A percentile compares a stretch with the other conserved stretches of the same genome.
These are phyloP conservation scores for Arctopsyche grandis DNA, from an alignment of 1,140 invertebrate genomes.

Conservation along the genomic window DNA sequence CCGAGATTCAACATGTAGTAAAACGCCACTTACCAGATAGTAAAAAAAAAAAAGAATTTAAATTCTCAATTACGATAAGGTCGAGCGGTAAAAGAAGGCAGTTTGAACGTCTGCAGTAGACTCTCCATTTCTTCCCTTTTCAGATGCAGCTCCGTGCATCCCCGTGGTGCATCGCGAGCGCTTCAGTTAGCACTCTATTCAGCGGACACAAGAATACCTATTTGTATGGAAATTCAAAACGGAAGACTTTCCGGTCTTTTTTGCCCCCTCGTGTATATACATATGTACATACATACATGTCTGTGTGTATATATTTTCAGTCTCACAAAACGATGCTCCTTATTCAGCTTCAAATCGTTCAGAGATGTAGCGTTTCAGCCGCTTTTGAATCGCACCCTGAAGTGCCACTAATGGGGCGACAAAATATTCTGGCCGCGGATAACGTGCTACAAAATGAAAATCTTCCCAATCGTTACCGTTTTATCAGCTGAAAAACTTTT, in stretches of 20 bases:
- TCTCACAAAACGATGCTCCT: slow-evolving; percentile 8
- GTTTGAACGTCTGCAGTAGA: neutral
- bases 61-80: slow-evolving; percentile 8
- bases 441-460: neutral
- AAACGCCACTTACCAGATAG: neutral
- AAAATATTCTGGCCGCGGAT: slow-evolving; percentile 3
- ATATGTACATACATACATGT: neutral
- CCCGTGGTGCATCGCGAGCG: slow-evolving; percentile 4
- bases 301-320: neutral
- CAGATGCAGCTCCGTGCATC: neutral
- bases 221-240: slow-evolving; percentile 37
- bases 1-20: neutral
- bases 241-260: neutral
- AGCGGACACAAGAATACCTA: slow-evolving; percentile 33
- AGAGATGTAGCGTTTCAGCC: neutral
- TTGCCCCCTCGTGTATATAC: neutral
- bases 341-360: neutral
- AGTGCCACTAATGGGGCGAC: slow-evolving; percentile 14
- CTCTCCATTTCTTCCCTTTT: slow-evolving; percentile 1
- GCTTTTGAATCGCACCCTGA: neutral
- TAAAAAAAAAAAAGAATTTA: neutral
- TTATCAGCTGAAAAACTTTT: neutral
- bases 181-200: slow-evolving; percentile 37
- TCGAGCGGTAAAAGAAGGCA: neutral
- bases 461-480: neutral